phyloP scores from a whole-genome alignment of 2,888 invertebrate species.

The Heliconius hortense region DNA sequence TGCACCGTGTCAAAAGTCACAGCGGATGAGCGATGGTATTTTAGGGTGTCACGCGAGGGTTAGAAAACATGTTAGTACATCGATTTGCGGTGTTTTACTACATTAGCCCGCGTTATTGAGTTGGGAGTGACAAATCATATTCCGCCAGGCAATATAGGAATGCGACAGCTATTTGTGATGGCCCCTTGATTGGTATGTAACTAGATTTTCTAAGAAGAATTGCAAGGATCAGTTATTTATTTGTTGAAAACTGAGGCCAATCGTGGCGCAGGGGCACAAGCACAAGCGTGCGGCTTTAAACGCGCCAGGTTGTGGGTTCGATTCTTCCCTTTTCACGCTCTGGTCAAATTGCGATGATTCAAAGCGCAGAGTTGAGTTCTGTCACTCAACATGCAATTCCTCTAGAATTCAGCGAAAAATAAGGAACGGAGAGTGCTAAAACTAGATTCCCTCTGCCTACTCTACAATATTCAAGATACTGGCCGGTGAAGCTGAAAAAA shows the following conservation, averaged over 20 bases:
- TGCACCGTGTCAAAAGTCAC: constrained; percentile 25
- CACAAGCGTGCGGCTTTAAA: too few relatives aligned
- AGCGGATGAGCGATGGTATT: constrained; percentile 57
- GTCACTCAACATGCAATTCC: too few relatives aligned
- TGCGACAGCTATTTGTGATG: constrained; percentile 36
- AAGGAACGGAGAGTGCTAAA: too few relatives aligned
- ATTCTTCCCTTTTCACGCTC: too few relatives aligned
- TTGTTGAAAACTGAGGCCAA: background rate
- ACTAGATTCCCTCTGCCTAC: too few relatives aligned
- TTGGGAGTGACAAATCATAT: constrained; percentile 45
- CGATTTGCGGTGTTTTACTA: constrained; percentile 47
- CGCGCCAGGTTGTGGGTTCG: too few relatives aligned
- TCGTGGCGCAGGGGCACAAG: too few relatives aligned
- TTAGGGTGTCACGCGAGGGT: constrained; percentile 47
- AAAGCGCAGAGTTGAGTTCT: too few relatives aligned
- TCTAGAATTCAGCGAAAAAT: too few relatives aligned
- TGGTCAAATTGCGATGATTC: too few relatives aligned
- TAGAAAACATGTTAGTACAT: constrained; percentile 47
- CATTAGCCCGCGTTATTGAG: constrained; percentile 47
- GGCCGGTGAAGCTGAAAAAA: too few relatives aligned
- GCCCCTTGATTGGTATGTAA: constrained; percentile 29
- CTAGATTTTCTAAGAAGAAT: constrained; percentile 14
- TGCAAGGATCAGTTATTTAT: constrained; percentile 1
- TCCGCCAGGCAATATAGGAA: constrained; percentile 40
- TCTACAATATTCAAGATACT: too few relatives aligned